Base-by-base conservation (phyloP, 2,113 vertebrate genomes). In the Malaclemys terrapin region DNA sequence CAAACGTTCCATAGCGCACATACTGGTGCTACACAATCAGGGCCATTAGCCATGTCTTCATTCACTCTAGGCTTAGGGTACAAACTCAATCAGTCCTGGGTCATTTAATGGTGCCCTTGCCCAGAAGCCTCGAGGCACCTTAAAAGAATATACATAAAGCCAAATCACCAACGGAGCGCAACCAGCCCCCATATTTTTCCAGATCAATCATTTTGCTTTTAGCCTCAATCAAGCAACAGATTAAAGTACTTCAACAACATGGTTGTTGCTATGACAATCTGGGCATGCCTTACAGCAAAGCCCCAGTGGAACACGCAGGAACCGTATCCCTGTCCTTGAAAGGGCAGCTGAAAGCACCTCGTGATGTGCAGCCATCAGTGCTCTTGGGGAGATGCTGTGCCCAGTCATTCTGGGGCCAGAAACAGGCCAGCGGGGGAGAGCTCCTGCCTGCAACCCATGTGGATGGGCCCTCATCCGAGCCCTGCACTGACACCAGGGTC, bases 201-300 rank as follows among this genome's bases (percentile, higher is more conserved):
- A 52, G 50, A 47, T 78, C 50, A 81, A 5, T 2, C 9, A 4
- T 81, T 82, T 62, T 35, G 6, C 29, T 90, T 54, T 88, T 8
- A 53, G 13, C 45, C 50, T 56, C 22, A 16, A n/a, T 45, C 38
- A 62, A 20, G 10, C 0, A 0, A 11, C 5, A 65, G 31, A 20
- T 0, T 29, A 79, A 22, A 53, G 79, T 27, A 27, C 20, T 84
- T 38, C 13, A 50, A 75, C 16, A 45, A 1, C 0, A 8, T 6
- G 59, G 1, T 53, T 10, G 14, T 69, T 69, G 35, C 62, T n/a
- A 69, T 69, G 62, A 69, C 62, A 69, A 19, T 19, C 35, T 4
- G 9, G 50, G 49, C 69, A 78, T 72, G 80, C 38, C 57, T 45
- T 62, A 79, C 57, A 80, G 50, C 1, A 1, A 14, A 25, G 22